Evolutionary conservation across 2,113 vertebrate genomes (phyloP).

Genomic region (Eurypyga helias): DNA sequence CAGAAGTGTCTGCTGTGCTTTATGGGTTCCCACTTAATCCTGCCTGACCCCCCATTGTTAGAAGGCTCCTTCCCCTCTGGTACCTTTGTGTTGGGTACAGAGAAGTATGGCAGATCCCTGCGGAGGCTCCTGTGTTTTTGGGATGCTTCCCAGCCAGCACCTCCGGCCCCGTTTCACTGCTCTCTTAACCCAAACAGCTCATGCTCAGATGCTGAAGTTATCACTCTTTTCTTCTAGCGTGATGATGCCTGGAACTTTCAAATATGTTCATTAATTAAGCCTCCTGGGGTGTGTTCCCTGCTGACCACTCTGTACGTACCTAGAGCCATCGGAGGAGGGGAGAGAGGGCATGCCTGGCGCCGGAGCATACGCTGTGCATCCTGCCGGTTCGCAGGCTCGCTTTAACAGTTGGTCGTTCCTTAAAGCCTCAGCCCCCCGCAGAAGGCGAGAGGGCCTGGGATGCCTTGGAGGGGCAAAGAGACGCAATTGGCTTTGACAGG

Average conservation of each 20-base stretch:
- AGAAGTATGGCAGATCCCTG: neutral
- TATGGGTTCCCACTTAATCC: neutral
- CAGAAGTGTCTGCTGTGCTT: neutral
- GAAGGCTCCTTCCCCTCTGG: neutral
- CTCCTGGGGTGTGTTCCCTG: neutral
- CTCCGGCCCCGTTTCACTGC: neutral
- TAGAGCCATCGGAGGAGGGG: neutral
- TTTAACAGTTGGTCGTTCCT: constrained; percentile 40
- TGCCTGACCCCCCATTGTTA: neutral
- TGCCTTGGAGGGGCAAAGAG: constrained; percentile 17
- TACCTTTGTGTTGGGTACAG: neutral
- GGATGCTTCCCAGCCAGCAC: neutral
- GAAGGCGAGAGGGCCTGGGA: neutral
- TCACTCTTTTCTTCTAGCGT: neutral
- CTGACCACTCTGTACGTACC: neutral
- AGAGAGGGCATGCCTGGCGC: neutral
- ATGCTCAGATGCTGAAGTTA: neutral
- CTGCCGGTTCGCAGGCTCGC: neutral
- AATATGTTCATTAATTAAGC: constrained; percentile 53
- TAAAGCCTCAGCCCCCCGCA: constrained; percentile 8
- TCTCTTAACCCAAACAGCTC: neutral
- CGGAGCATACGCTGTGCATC: constrained; percentile 17
- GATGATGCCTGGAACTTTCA: neutral
- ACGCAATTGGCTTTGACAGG: neutral
- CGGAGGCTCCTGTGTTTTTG: neutral